A percentile compares a stretch with the other conserved stretches of the same genome.
Conservation (phyloP, 2,888 invertebrate genomes). For the Onchidella celtica region DNA sequence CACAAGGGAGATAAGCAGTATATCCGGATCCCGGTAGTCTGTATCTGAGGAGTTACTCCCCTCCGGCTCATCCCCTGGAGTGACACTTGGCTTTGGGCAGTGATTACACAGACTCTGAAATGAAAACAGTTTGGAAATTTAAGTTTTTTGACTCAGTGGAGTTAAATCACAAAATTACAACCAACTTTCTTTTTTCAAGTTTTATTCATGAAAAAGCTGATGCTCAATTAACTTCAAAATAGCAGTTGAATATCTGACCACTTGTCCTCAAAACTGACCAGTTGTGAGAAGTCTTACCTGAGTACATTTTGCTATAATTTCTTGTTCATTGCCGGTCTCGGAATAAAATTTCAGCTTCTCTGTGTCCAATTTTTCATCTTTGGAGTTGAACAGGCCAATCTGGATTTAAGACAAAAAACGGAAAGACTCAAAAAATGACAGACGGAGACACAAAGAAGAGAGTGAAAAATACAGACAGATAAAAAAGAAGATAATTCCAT, state of each 20-base stretch:
- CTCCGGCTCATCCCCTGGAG: background rate
- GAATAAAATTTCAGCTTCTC: constrained; percentile 34
- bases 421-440: no score
- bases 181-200: no score
- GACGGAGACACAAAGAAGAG: no score
- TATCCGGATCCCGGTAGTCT: constrained; percentile 37
- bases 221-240: no score
- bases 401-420: background rate
- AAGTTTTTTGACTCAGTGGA: no score
- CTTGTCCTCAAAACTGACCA: no score
- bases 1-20: constrained; percentile 43
- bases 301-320: constrained; percentile 12
- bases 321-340: background rate
- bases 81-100: background rate
- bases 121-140: no score
- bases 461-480: no score
- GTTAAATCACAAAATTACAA: no score
- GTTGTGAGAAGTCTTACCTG: constrained; percentile 9
- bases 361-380: background rate
- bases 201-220: no score
- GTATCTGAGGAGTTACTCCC: background rate
- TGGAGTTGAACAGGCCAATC: constrained; percentile 39
- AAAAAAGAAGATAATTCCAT: no score
- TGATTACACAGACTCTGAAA: constrained; percentile 33
- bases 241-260: no score